These are phyloP conservation scores for Loriculus beryllinus DNA, from an alignment of 2,797 vertebrate genomes.

Conservation along the genomic window DNA sequence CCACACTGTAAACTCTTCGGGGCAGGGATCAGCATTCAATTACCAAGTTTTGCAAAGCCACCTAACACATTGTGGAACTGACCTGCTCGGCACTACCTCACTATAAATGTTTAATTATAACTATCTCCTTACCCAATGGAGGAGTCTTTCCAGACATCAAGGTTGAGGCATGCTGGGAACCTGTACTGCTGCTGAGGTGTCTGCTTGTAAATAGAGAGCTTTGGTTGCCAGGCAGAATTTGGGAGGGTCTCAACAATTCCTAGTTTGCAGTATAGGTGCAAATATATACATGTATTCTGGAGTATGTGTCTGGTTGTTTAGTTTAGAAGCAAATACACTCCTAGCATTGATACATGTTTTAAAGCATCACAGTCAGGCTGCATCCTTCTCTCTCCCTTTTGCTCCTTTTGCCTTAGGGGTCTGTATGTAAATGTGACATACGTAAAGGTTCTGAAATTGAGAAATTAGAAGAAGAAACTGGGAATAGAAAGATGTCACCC, in stretches of 20 bases:
- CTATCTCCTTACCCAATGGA: slow-evolving; percentile 42
- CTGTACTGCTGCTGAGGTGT: background rate
- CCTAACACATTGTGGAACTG: slow-evolving; percentile 29
- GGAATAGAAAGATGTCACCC: background rate
- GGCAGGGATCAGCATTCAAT: slow-evolving; percentile 53
- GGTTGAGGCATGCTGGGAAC: slow-evolving; percentile 40
- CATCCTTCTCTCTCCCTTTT: background rate
- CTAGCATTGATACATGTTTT: background rate
- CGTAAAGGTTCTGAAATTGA: background rate
- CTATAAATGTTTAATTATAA: slow-evolving; percentile 66
- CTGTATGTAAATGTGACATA: background rate
- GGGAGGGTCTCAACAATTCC: background rate
- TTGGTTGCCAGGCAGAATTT: slow-evolving; percentile 9
- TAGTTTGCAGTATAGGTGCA: background rate
- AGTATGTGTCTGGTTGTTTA: background rate
- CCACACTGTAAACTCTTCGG: slow-evolving; percentile 25
- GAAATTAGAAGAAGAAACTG: background rate
- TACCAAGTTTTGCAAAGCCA: slow-evolving; percentile 57
- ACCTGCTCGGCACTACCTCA: slow-evolving; percentile 29
- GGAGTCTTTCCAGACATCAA: slow-evolving; percentile 1
- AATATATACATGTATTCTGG: background rate
- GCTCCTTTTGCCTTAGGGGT: background rate
- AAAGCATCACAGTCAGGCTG: background rate
- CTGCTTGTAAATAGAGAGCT: background rate
- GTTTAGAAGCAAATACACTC: background rate